phyloP scores from a whole-genome alignment of 2,113 vertebrate genomes.

The Martes martes region DNA sequence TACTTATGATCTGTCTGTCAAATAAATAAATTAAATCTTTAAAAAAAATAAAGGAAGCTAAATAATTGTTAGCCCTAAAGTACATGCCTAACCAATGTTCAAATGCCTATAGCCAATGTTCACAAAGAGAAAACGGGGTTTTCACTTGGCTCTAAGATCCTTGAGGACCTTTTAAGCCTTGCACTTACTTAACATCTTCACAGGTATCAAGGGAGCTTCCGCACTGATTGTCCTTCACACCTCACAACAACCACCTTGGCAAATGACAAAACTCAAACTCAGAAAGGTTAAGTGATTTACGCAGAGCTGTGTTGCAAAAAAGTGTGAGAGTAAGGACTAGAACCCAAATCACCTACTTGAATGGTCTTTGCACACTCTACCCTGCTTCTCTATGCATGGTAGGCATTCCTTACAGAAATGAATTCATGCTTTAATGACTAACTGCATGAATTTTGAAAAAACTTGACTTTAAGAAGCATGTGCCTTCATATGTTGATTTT shows the following conservation, averaged over 20 bases:
- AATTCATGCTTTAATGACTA: background rate
- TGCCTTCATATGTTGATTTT: background rate
- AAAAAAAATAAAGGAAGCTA: background rate
- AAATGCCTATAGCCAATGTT: background rate
- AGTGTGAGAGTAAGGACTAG: background rate
- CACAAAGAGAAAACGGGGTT: background rate
- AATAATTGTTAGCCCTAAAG: background rate
- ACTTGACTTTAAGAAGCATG: background rate
- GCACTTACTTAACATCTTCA: background rate
- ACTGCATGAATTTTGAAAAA: background rate
- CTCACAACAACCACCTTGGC: background rate
- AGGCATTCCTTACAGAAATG: background rate
- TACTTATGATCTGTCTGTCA: too few relatives aligned
- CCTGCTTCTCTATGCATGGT: background rate
- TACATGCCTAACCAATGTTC: background rate
- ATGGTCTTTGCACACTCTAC: background rate
- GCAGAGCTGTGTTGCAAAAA: background rate
- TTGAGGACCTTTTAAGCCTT: background rate
- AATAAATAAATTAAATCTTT: too few relatives aligned
- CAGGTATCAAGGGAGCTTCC: background rate
- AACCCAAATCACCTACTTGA: background rate
- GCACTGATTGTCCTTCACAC: conserved; percentile 9
- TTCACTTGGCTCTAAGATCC: background rate
- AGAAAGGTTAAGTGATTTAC: background rate
- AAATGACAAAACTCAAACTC: background rate